Evolutionary conservation across 2,113 vertebrate genomes (phyloP), one percentile per base, ranked within the genome.

Genomic region (Tenrec ecaudatus): DNA sequence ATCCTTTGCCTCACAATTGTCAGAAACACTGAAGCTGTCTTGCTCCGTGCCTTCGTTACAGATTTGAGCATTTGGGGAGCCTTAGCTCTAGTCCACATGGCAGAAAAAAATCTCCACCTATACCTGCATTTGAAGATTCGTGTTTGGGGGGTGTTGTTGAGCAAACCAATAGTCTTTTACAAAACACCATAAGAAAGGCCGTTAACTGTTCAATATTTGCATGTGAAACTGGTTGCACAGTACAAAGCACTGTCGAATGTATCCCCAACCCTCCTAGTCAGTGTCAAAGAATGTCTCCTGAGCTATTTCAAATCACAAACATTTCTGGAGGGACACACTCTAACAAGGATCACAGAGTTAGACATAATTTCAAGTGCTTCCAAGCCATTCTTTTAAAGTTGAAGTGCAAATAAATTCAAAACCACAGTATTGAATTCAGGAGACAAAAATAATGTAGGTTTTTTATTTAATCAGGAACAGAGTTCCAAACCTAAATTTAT

Each of bases 91-190:
- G 58, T 86, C 82, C 92, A 66, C 68, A 64, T 40, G 68, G 82
- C 96, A 94, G 93, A 95, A 94, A 86, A 86, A 84, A n/a, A 4
- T 95, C 73, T 94, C 91, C 85, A 92, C 96, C 96, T 92, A 95
- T 89, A 71, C 79, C 78, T 82, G 47, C 57, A 89, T 92, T 94
- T 96, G 94, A 96, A 93, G 95, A 88, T 93, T 96, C 95, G 93
- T 87, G 69, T 89, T 95, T 87, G 73, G 73, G 14, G 89, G 89
- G 84, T 89, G 88, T 58, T 91, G 12, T 79, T 92, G 85, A 85
- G 88, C 58, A 92, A 85, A 27, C 43, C 75, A 85, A 69, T 25
- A 91, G 43, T 75, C 62, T 78, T 92, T 89, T 86, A 89, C 16
- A 85, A 95, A 94, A 86, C 57, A n/a, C 73, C 75, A 82, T 17